phyloP scores from a whole-genome alignment of 2,888 invertebrate genomes.

The Calameuta filiformis region DNA sequence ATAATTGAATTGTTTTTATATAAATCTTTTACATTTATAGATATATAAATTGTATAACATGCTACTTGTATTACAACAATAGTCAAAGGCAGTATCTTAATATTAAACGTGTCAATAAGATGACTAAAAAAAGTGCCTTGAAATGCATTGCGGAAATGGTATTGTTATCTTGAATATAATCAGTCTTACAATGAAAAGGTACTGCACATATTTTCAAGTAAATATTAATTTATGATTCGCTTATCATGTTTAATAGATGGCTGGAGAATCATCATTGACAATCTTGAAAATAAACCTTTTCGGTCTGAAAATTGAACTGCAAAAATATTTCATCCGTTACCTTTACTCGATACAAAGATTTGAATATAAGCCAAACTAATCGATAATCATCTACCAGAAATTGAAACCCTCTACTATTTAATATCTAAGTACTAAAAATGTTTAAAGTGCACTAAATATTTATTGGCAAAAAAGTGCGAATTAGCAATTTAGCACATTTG shows the following conservation, averaged over 20 bases:
- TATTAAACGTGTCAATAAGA: not conserved
- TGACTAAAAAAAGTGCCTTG: not conserved
- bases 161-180: conserved; percentile 9
- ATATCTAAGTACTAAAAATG: not conserved
- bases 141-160: not conserved
- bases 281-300: conserved; percentile 6
- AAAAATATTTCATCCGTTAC: conserved; percentile 15
- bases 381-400: not conserved
- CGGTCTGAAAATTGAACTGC: conserved; percentile 7
- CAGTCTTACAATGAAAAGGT: conserved; percentile 17
- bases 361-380: conserved; percentile 12
- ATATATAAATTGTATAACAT: not conserved
- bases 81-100: not conserved
- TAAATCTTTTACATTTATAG: not conserved
- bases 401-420: not conserved
- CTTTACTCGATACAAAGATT: not conserved
- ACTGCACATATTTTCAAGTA: not conserved
- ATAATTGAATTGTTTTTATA: not conserved
- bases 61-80: not conserved
- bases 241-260: not conserved
- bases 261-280: not conserved
- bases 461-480: not conserved
- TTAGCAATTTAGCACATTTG: conserved; percentile 5
- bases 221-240: not conserved
- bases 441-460: conserved; percentile 8